These are phyloP conservation scores for Naja naja DNA, from an alignment of 2,113 vertebrate genomes.

Conservation along the genomic window DNA sequence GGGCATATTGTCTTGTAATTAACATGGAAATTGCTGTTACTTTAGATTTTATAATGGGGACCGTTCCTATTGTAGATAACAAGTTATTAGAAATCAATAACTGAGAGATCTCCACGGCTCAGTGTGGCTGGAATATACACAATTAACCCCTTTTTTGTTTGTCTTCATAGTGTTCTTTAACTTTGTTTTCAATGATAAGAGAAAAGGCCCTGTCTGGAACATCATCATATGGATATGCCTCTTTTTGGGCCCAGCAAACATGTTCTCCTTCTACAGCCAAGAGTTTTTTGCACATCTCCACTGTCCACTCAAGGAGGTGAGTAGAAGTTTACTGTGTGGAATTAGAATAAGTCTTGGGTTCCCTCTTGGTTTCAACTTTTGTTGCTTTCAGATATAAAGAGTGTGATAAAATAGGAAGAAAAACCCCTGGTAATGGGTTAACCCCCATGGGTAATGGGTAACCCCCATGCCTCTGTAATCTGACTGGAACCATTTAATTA, in stretches of 20 bases:
- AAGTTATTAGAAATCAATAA: not conserved
- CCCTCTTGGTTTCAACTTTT: not conserved
- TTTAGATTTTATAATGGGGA: not conserved
- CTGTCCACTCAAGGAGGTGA: slow-evolving; percentile 79
- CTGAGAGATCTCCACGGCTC: not conserved
- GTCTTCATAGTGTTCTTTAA: slow-evolving; percentile 74
- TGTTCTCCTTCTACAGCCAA: slow-evolving; percentile 84
- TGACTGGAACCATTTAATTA: not conserved
- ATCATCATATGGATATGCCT: slow-evolving; percentile 83
- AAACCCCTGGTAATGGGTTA: too few relatives aligned
- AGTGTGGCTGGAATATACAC: too few relatives aligned
- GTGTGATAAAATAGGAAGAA: not conserved
- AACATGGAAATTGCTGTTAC: not conserved
- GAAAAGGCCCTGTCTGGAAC: slow-evolving; percentile 78
- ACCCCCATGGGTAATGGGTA: too few relatives aligned
- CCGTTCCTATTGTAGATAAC: rapidly evolving
- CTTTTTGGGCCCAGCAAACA: slow-evolving; percentile 81
- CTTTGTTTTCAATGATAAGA: slow-evolving; percentile 79
- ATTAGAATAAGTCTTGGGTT: not conserved
- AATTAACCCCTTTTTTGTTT: not conserved
- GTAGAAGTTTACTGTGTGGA: not conserved
- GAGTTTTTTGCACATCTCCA: slow-evolving; percentile 85
- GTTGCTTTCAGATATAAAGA: not conserved
- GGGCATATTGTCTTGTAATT: not conserved
- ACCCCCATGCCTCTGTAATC: too few relatives aligned